Base-by-base conservation (phyloP, 2,113 vertebrate species). In the Cottus gobio region DNA sequence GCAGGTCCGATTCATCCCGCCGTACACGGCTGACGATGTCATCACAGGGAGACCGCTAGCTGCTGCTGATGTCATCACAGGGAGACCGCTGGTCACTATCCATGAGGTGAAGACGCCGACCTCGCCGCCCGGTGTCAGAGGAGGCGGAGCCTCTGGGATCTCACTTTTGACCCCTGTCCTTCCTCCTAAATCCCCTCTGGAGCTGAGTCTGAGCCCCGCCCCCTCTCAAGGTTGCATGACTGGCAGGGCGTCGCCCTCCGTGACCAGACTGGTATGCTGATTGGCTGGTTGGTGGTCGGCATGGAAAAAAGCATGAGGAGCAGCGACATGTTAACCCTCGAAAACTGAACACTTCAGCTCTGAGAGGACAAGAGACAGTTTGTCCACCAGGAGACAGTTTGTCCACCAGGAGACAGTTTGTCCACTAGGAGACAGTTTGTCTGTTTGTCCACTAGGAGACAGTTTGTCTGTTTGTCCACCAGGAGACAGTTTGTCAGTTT, bases 61-160 rank as follows among this genome's bases (percentile, higher is more conserved):
- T 34, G 88, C 92, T 63, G 95, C 93, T 34, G 94, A 96, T 56
- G 86, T 85, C 65, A 46, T 79, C 77, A 56, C 28, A 56, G 52
- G 71, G 7, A 8, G 36, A 37, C 36, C 36, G 4, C 93, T 95
- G 0, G 92, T 87, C 68, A 94, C 96, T 24, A 95, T 97, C 82
- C 90, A 91, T 26, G 96, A 97, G 85, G 95, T 94, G 0, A 95
- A 94, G 80, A 96, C 95, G 7, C 95, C 88, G 0, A 77, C 85
- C 80, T 83, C 2, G 0, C 48, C 1, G 0, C 1, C 57, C 0
- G 1, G 2, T 0, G 1, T 18, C 62, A 26, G 18, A 68, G 77
- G 31, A 37, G 36, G 36, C 1, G 12, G 18, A 64, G 69, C 60
- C 54, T 74, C 42, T 26, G 22, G 68, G 72, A 71, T 36, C 42